Evolutionary conservation across 2,888 invertebrate species (phyloP).

Genomic region (Tubulanus polymorphus): DNA sequence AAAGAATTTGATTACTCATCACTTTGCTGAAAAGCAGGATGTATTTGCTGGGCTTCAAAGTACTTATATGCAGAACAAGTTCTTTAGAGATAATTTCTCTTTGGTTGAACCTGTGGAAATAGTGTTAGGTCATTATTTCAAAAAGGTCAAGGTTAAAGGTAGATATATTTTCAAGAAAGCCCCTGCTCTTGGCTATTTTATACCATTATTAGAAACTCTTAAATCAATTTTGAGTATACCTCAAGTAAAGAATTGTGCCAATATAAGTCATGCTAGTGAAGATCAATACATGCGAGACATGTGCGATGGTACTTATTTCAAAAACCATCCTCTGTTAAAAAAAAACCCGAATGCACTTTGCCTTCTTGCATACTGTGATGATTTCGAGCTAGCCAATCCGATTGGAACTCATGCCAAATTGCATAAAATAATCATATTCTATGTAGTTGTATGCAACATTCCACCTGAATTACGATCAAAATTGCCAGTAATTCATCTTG

Average conservation of each 20-base stretch:
- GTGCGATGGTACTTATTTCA: background rate
- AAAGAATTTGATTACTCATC: too few species aligned
- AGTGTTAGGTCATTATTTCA: background rate
- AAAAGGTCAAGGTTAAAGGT: background rate
- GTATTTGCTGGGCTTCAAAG: too few species aligned
- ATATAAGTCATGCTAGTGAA: background rate
- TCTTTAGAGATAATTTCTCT: constrained; percentile 3
- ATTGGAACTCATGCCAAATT: constrained; percentile 2
- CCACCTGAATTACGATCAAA: constrained; percentile 1
- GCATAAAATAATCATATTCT: constrained; percentile 4
- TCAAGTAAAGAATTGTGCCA: background rate
- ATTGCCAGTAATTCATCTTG: constrained; percentile 1
- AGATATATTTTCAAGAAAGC: background rate
- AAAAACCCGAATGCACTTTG: background rate
- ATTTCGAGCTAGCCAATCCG: constrained; percentile 6
- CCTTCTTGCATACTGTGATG: constrained; percentile 6
- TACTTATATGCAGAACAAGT: background rate
- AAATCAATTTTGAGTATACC: constrained; percentile 1
- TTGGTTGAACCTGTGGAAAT: constrained; percentile 2
- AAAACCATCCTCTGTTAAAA: background rate
- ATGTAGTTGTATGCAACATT: constrained; percentile 3
- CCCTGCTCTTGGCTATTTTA: background rate
- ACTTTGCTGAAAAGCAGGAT: too few species aligned
- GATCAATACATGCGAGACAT: constrained; percentile 1
- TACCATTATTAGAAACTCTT: constrained; percentile 5